Conservation (phyloP, 2,888 invertebrate species). For the Artemia sinica region DNA sequence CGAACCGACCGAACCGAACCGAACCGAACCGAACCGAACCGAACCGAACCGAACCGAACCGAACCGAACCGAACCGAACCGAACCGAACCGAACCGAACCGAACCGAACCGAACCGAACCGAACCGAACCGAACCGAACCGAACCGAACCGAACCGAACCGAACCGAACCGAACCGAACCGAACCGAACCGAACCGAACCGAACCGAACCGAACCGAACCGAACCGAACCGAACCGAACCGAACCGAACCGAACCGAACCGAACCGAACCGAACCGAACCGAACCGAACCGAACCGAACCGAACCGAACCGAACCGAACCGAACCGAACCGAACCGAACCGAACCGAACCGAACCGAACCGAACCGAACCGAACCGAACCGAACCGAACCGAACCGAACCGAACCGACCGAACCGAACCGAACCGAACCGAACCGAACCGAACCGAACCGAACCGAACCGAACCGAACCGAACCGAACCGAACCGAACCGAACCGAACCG, state of each 20-base stretch:
- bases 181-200: conserved; percentile 22
- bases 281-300: conserved; percentile 20
- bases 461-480: conserved; percentile 23
- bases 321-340: conserved; percentile 21
- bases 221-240: conserved; percentile 22
- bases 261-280: conserved; percentile 21
- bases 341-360: conserved; percentile 20
- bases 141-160: conserved; percentile 22
- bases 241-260: conserved; percentile 21
- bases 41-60: conserved; percentile 20
- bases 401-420: conserved; percentile 22
- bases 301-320: conserved; percentile 13
- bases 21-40: conserved; percentile 21
- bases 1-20: conserved; percentile 22
- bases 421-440: conserved; percentile 23
- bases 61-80: conserved; percentile 22
- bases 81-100: conserved; percentile 20
- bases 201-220: conserved; percentile 22
- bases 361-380: conserved; percentile 20
- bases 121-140: conserved; percentile 17
- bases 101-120: conserved; percentile 20
- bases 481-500: conserved; percentile 23
- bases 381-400: conserved; percentile 20
- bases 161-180: conserved; percentile 23
- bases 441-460: too few species aligned